Percentiles rank a stretch among this genome's conserved stretches.
These are phyloP conservation scores for Drosophila nr. perissopoda DNA, from an alignment of 2,888 invertebrate species.

Conservation along the genomic window DNA sequence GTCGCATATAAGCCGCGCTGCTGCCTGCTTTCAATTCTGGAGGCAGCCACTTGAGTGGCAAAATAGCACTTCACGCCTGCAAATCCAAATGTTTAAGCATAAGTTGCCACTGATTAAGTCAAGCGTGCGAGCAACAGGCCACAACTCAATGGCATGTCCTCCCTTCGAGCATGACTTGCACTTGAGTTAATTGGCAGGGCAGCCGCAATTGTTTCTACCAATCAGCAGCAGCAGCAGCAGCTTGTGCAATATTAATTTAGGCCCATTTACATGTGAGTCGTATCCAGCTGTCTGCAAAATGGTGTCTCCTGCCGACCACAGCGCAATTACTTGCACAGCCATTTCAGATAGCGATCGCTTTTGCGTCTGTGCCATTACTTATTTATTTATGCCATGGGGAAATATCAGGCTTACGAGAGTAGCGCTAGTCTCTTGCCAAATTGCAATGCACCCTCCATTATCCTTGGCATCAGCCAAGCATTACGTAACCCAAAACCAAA, in stretches of 20 bases:
- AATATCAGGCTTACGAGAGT: slow-evolving; percentile 61
- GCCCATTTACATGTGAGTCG: slow-evolving; percentile 47
- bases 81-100: slow-evolving; percentile 21
- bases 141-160: slow-evolving; percentile 9
- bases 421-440: slow-evolving; percentile 56
- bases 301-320: slow-evolving; percentile 12
- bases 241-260: slow-evolving; percentile 68
- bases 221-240: slow-evolving; percentile 41
- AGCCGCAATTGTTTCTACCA: slow-evolving; percentile 51
- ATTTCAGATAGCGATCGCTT: slow-evolving; percentile 55
- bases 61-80: slow-evolving; percentile 7
- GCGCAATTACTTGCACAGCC: slow-evolving; percentile 43
- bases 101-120: slow-evolving; percentile 9
- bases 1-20: slow-evolving; percentile 25
- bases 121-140: slow-evolving; percentile 29
- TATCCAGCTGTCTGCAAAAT: background rate
- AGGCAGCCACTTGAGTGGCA: slow-evolving; percentile 16
- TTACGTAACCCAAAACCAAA: slow-evolving; percentile 34
- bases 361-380: slow-evolving; percentile 41
- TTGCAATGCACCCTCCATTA: slow-evolving; percentile 49
- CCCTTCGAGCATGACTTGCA: slow-evolving; percentile 25
- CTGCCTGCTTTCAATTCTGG: slow-evolving; percentile 17
- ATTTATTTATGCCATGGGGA: slow-evolving; percentile 61
- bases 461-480: slow-evolving; percentile 57
- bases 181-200: slow-evolving; percentile 44